phyloP scores from a whole-genome alignment of 2,888 invertebrate genomes.

The Hyppa rectilinea region DNA sequence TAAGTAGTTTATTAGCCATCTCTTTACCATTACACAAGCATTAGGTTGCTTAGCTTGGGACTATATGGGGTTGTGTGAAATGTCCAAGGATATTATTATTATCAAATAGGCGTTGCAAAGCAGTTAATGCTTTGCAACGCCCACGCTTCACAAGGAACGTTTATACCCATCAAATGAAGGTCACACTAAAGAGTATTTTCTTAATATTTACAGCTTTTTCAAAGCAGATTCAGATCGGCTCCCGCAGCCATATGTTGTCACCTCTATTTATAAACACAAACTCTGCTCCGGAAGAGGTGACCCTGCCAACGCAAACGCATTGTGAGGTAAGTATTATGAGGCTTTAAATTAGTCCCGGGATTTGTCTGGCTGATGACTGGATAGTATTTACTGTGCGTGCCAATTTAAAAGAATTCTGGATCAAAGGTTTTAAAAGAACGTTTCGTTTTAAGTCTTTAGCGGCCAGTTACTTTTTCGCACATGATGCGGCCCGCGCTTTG shows the following conservation, averaged over 20 bases:
- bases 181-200: neutral
- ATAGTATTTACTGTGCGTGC: neutral
- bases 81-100: no score
- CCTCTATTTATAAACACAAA: constrained; percentile 74
- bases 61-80: no score
- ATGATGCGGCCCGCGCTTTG: neutral
- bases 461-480: neutral
- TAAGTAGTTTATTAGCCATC: no score
- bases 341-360: neutral
- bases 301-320: constrained; percentile 16
- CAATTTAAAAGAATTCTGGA: no score
- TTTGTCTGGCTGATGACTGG: neutral
- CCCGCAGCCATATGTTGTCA: constrained; percentile 77
- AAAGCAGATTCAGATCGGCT: constrained; percentile 76
- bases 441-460: neutral
- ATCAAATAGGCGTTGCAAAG: no score
- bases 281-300: constrained; percentile 18
- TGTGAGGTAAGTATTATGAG: constrained; percentile 41
- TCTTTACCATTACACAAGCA: no score
- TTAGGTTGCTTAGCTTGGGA: no score
- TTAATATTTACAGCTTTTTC: constrained; percentile 30
- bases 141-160: no score
- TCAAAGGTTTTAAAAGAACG: no score
- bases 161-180: neutral
- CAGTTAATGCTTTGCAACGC: neutral